Evolutionary conservation across 1,140 invertebrate species (phyloP).

Genomic region (Drosophila asahinai): DNA sequence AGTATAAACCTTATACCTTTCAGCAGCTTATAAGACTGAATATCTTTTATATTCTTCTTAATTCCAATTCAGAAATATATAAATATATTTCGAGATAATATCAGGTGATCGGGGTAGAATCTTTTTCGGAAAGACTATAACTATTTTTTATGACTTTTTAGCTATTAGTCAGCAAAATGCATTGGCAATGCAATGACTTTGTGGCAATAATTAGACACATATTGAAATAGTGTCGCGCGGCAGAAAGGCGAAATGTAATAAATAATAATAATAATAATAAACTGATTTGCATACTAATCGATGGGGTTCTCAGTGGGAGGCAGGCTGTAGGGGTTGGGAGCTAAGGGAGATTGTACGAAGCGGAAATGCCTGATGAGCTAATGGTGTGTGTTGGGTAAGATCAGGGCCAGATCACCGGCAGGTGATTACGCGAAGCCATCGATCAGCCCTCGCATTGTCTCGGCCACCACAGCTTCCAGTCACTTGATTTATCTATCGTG

Average conservation of each 20-base stretch:
- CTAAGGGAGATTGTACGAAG: background rate
- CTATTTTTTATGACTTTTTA: constrained; percentile 65
- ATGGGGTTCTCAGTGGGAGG: constrained; percentile 11
- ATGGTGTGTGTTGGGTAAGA: constrained; percentile 35
- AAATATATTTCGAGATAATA: background rate
- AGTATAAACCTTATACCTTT: too few relatives aligned
- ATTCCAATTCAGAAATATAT: too few relatives aligned
- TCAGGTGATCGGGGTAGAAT: background rate
- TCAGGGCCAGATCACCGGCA: constrained; percentile 33
- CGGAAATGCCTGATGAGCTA: constrained; percentile 55
- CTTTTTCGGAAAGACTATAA: constrained; percentile 45
- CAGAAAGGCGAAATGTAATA: constrained; percentile 23
- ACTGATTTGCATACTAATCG: constrained; percentile 44
- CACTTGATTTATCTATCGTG: constrained; percentile 48
- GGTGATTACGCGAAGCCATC: constrained; percentile 20
- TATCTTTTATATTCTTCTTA: background rate
- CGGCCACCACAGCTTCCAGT: constrained; percentile 12
- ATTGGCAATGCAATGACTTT: constrained; percentile 61
- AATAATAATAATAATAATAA: constrained; percentile 18
- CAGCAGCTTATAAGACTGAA: background rate
- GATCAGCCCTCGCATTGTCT: constrained; percentile 42
- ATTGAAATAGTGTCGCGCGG: constrained; percentile 65
- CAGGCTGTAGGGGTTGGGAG: background rate
- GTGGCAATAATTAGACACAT: constrained; percentile 71
- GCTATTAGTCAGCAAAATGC: constrained; percentile 68